Base-by-base conservation (phyloP, 2,113 vertebrate species). In the Anarhynchus alexandrinus region DNA sequence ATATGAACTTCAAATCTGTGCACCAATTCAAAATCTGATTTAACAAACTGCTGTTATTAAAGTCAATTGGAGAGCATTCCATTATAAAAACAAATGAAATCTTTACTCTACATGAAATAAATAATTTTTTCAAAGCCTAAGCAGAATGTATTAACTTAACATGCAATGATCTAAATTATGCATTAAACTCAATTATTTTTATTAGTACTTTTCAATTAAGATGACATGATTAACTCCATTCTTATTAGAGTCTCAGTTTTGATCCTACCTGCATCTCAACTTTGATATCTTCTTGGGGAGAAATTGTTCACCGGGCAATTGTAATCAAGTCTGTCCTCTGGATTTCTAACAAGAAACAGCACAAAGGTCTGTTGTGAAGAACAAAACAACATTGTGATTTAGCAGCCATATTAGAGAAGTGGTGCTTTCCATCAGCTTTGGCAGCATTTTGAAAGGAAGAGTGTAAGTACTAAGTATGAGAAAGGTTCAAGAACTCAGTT, bases 161-260 rank as follows among this genome's bases (percentile, higher is more conserved):
- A 91, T 6, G 34, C 62, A 97, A 91, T 85, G 91, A 96, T 97
- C 96, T 98, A 98, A 98, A 98, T 97, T 98, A 97, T 95, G 85
- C 96, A 98, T 98, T 98, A 98, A 98, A 97, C 96, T 97, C 95
- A 98, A 98, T 98, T 98, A 98, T 97, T 98, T 98, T 98, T 97
- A 98, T 98, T 97, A 95, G 97, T 73, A 74, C 93, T 97, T 98
- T 98, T 98, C 97, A 98, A 93, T 98, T 97, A 97, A 94, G 95
- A 80, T 81, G 67, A 96, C 90, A 95, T 86, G 95, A 97, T 96
- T 96, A 96, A 97, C 94, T 97, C 71, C n/a, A 57, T 90, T 72
- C 32, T 96, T 89, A 61, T 65, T 89, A 91, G 57, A 83, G 26
- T 88, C 73, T 82, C 89, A 73, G 79, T 85, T 62, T 18, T 77